These are phyloP conservation scores for Diplogasteroides magnus DNA, from an alignment of 1,140 invertebrate genomes.

Conservation along the genomic window DNA sequence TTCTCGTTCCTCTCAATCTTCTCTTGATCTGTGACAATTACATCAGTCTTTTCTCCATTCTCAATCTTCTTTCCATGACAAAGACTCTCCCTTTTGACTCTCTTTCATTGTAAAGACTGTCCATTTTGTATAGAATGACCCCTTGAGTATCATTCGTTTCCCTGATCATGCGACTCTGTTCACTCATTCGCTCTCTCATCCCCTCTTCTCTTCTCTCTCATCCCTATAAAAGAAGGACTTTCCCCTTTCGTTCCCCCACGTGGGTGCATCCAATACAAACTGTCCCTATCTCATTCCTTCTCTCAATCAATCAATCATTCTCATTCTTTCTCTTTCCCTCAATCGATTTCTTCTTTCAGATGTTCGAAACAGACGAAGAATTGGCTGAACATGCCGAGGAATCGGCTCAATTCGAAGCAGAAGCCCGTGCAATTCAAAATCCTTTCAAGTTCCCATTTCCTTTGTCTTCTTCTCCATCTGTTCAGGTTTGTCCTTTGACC, in stretches of 20 bases:
- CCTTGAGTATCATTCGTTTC: neutral
- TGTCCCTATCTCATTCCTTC: too few species aligned
- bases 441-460: neutral
- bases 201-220: neutral
- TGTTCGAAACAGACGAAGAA: neutral
- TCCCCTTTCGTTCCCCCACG: neutral
- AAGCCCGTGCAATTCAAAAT: neutral
- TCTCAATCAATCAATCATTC: too few species aligned
- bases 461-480: neutral
- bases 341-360: neutral
- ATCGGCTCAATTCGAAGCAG: neutral
- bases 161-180: neutral
- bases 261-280: neutral
- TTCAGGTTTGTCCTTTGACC: neutral
- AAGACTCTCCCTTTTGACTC: too few species aligned
- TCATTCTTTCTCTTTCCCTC: neutral
- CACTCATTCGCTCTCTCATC: neutral
- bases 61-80: too few species aligned
- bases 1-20: too few species aligned
- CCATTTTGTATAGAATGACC: too few species aligned
- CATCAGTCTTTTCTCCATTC: too few species aligned
- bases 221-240: neutral
- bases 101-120: too few species aligned
- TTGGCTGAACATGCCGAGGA: neutral
- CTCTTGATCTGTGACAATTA: too few species aligned